Evolutionary conservation across 1,140 invertebrate species (phyloP), one percentile per base, ranked within the genome.

Genomic region (Platorchestia sp.): DNA sequence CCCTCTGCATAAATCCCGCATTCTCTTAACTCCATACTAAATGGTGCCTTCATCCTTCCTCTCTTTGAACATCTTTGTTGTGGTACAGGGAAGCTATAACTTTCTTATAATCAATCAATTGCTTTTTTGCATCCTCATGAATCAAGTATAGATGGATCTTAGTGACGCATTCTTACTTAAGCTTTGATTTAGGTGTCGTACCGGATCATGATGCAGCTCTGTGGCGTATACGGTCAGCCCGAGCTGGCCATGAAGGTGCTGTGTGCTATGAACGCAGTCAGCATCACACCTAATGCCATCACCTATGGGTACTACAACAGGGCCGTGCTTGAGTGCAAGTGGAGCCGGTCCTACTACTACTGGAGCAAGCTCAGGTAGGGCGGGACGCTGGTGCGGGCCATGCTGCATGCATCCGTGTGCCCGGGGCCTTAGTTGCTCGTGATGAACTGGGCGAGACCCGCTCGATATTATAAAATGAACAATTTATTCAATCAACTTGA

Each of bases 121-220:
- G n/a, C n/a, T n/a, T n/a, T n/a, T n/a, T 22, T 3, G 59, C 27
- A 75, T 75, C 59, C 1, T 27, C 1, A 1, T 27, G 27, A 75
- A 75, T 75, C 14, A 75, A 3, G 27, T 75, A 27, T 14, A 75
- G 27, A 36, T 75, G 27, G 14, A 75, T 75, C 14, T 36, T 75
- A 75, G 7, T 36, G 27, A 36, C 59, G 27, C 59, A 36, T 19
- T 75, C 59, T 75, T 75, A 75, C 14, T 75, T 75, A 75, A 75
- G 36, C 1, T 75, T 14, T 75, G 87, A 16, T 90, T 75, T 96
- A 99, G 98, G 98, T 99, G 95, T 99, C 99, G 97, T 99, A 99
- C 97, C 98, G 99, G 96, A 98, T 99, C 47, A 98, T 99, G 98
- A 99, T 99, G 98, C 99, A 99, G 97, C 98, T 99, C 3, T 99